Evolutionary conservation across 2,888 invertebrate species (phyloP), one percentile per base, ranked within the genome.

Genomic region (Parnassius apollo): DNA sequence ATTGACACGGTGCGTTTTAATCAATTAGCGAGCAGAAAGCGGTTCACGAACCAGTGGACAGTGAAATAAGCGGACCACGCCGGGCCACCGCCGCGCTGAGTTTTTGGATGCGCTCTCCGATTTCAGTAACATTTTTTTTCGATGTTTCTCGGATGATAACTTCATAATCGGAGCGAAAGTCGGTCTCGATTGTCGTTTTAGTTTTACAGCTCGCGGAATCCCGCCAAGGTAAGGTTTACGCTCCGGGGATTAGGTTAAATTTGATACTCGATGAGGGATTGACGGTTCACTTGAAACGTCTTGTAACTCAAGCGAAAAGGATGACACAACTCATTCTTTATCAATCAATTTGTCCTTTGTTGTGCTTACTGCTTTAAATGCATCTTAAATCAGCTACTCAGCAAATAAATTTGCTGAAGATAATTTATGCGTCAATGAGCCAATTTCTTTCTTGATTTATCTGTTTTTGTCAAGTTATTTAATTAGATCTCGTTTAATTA

Each of bases 1-100:
- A 89, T 89, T 89, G 89, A 89, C 88, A 83, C 76, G 84, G 75
- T 88, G 91, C 88, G 88, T 89, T 91, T 90, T 90, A 91, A 91
- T 91, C 91, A 91, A 91, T 91, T 90, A 91, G 81, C 85, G 75
- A 76, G 76, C 81, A 80, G 82, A 81, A 80, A 80, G 78, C 78
- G 80, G 77, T 87, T 88, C 77, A 77, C 89, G 84, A 75, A 45
- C 80, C 91, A 89, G 55, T 90, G 91, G 82, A 72, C 89, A 87
- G 91, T 85, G 87, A 91, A 91, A 90, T 85, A 84, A 88, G 82
- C 85, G 78, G 80, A 76, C 80, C 82, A 78, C 78, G 73, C 68
- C 62, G 76, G 80, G 73, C 86, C 82, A 86, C 86, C 81, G 82
- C 76, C 78, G 83, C 76, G 68, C 70, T 67, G 49, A 12, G 77